A percentile compares a stretch with the other conserved stretches of the same genome.
Conservation (phyloP, 2,888 invertebrate genomes). For the Oscheius sp. region DNA sequence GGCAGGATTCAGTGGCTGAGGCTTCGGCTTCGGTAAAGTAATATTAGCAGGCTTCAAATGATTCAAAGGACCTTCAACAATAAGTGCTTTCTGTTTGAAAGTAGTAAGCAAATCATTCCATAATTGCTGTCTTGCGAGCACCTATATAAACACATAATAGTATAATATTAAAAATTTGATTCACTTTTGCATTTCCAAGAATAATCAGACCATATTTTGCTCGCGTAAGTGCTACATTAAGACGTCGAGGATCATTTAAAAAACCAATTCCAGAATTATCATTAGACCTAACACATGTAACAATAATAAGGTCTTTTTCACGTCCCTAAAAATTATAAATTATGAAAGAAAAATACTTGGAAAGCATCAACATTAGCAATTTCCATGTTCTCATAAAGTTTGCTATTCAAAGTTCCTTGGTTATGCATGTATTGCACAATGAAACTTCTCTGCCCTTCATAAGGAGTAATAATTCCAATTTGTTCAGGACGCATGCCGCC, state of each 20-base stretch:
- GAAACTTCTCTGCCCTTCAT: conserved; percentile 94
- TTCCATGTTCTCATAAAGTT: conserved; percentile 93
- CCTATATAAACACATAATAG: conserved; percentile 71
- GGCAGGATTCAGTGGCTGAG: conserved; percentile 37
- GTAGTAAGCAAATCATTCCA: conserved; percentile 89
- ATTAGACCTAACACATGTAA: conserved; percentile 98
- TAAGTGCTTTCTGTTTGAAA: conserved; percentile 50
- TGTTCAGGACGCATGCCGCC: conserved; percentile 96
- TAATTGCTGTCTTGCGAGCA: conserved; percentile 91
- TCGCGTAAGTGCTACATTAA: conserved; percentile 96
- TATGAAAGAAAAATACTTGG: conserved; percentile 56
- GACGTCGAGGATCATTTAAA: conserved; percentile 92
- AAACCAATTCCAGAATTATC: conserved; percentile 99
- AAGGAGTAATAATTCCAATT: conserved; percentile 95
- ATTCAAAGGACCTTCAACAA: conserved; percentile 96
- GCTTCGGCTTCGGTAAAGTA: conserved; percentile 83
- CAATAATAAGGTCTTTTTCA: conserved; percentile 98
- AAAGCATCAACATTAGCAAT: conserved; percentile 99
- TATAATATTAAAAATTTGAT: background rate
- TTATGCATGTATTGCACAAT: conserved; percentile 97
- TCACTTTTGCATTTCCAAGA: conserved; percentile 91
- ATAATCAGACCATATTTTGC: conserved; percentile 85
- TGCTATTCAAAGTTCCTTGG: conserved; percentile 93
- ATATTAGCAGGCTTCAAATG: conserved; percentile 95
- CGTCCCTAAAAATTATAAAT: conserved; percentile 78